phyloP scores from a whole-genome alignment of 2,797 vertebrate species.

The Bryconaethiops microstoma region DNA sequence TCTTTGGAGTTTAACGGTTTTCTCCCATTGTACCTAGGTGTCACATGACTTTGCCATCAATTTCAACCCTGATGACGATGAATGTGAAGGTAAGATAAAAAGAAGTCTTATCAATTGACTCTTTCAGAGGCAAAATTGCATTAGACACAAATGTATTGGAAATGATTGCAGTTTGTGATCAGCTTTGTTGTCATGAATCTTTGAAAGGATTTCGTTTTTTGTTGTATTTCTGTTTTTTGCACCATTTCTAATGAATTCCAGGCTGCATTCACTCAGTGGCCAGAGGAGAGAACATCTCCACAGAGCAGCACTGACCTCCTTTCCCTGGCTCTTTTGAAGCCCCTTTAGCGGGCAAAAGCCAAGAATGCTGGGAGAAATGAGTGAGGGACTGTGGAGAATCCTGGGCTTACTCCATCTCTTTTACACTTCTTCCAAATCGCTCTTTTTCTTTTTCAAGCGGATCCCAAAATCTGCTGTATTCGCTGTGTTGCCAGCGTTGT shows the following conservation, averaged over 20 bases:
- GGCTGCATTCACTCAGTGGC: not conserved
- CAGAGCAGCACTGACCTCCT: conserved; percentile 10
- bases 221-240: not conserved
- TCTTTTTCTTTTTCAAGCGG: conserved; percentile 9
- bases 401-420: conserved; percentile 16
- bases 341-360: conserved; percentile 7
- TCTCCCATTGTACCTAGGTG: conserved; percentile 77
- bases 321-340: conserved; percentile 11
- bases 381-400: conserved; percentile 1
- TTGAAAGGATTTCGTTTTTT: not conserved
- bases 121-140: not conserved
- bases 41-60: conserved; percentile 98
- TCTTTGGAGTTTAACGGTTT: conserved; percentile 33
- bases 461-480: conserved; percentile 47
- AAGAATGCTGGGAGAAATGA: conserved; percentile 17
- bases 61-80: conserved; percentile 92
- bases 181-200: not conserved
- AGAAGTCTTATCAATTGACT: not conserved
- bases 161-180: not conserved
- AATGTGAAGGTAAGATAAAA: conserved; percentile 88
- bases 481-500: conserved; percentile 8
- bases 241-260: not conserved
- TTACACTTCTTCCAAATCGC: conserved; percentile 20
- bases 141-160: not conserved
- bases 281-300: conserved; percentile 15